Percentiles rank a stretch among this genome's conserved stretches.
These are phyloP conservation scores for Hecatera dysodea DNA, from an alignment of 2,888 invertebrate species.

Conservation along the genomic window DNA sequence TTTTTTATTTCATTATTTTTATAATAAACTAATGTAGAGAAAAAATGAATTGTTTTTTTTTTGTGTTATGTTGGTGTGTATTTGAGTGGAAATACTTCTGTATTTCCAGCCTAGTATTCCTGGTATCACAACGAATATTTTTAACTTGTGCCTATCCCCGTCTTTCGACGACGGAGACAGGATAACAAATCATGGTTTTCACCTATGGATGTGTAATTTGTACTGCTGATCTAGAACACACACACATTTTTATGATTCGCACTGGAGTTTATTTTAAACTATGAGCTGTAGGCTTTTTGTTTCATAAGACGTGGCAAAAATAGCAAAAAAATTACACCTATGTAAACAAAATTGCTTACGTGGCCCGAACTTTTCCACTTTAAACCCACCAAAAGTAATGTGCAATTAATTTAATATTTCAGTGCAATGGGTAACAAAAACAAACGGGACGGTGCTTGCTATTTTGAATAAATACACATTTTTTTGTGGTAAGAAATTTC, in stretches of 20 bases:
- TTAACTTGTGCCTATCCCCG: too few species aligned
- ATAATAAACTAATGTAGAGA: too few species aligned
- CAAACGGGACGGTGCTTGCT: background rate
- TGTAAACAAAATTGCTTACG: background rate
- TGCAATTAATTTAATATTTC: background rate
- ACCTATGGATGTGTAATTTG: background rate
- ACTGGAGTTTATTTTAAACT: conserved; percentile 58
- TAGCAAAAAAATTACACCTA: background rate
- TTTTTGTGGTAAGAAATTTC: background rate
- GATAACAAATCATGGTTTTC: too few species aligned
- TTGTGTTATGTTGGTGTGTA: too few species aligned
- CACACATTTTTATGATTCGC: conserved; percentile 71
- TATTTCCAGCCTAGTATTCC: too few species aligned
- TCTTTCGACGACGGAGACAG: too few species aligned
- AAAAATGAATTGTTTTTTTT: too few species aligned
- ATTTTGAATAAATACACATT: background rate
- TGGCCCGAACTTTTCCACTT: background rate
- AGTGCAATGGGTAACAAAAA: background rate
- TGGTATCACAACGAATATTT: too few species aligned
- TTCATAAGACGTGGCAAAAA: background rate
- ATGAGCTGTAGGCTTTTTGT: background rate
- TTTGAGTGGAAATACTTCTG: too few species aligned
- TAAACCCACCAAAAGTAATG: too few species aligned
- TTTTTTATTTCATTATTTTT: too few species aligned
- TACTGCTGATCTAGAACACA: conserved; percentile 80